Conservation (phyloP, 2,888 invertebrate genomes). For the Caenorhabditis uteleia region DNA sequence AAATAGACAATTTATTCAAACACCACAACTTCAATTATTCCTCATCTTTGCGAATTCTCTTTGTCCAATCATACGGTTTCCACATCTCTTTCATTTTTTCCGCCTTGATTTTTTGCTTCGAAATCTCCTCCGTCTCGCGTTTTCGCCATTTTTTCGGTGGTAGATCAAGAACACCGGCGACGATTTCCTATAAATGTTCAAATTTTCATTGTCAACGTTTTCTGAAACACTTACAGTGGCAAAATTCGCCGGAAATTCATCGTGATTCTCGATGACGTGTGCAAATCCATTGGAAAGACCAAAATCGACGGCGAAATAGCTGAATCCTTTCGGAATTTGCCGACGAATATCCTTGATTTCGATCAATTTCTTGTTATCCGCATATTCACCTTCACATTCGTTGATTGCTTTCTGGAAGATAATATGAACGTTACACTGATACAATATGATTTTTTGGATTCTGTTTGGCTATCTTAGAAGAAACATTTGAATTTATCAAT, state of each 20-base stretch:
- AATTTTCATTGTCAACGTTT: not conserved
- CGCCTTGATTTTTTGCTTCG: constrained; percentile 71
- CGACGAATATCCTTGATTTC: constrained; percentile 78
- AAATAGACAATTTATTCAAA: not conserved
- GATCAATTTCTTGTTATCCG: constrained; percentile 88
- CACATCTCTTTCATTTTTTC: constrained; percentile 44
- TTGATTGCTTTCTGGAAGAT: constrained; percentile 83
- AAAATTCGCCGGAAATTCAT: constrained; percentile 84
- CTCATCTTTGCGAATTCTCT: constrained; percentile 12
- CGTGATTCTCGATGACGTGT: constrained; percentile 93
- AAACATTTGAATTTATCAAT: not conserved
- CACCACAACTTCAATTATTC: not conserved
- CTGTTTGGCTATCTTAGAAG: not conserved
- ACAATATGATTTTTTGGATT: not conserved
- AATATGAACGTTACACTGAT: not conserved
- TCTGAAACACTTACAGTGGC: constrained; percentile 78
- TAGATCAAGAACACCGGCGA: constrained; percentile 91
- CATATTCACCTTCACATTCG: constrained; percentile 94
- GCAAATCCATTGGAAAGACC: constrained; percentile 87
- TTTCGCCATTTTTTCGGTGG: constrained; percentile 83
- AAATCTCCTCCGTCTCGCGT: constrained; percentile 80
- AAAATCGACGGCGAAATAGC: constrained; percentile 93
- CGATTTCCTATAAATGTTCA: constrained; percentile 77
- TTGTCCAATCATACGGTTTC: constrained; percentile 57
- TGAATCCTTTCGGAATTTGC: constrained; percentile 87